Conservation (phyloP, 1,140 invertebrate genomes). For the Caenorhabditis brenneri region DNA sequence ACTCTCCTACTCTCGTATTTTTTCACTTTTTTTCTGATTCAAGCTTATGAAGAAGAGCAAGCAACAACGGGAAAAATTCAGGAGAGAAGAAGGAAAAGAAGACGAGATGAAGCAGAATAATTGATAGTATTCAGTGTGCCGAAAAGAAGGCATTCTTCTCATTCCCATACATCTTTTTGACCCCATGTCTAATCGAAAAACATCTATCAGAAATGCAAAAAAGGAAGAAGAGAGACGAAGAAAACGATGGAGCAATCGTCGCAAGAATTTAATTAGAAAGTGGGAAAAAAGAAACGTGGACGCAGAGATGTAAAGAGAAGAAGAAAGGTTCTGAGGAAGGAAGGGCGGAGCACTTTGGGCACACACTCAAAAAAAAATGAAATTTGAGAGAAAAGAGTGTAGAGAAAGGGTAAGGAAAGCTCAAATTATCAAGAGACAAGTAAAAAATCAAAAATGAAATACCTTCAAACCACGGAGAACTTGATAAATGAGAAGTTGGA, state of each 20-base stretch:
- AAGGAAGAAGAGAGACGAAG: background rate
- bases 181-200: constrained; percentile 8
- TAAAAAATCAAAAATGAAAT: background rate
- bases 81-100: background rate
- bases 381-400: background rate
- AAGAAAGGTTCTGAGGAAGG: background rate
- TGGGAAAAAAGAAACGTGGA: background rate
- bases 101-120: background rate
- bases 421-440: background rate
- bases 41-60: background rate
- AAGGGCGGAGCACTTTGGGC: background rate
- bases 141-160: background rate
- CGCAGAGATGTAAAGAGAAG: background rate
- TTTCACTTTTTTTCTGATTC: background rate
- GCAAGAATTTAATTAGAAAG: constrained; percentile 34
- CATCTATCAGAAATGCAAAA: constrained; percentile 17
- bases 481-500: constrained; percentile 98
- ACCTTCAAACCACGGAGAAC: constrained; percentile 90
- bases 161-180: background rate
- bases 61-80: background rate
- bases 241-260: constrained; percentile 12
- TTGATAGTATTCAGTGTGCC: background rate
- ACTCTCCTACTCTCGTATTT: background rate
- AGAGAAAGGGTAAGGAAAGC: background rate
- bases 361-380: background rate